Percentiles rank a stretch among this genome's conserved stretches.
Conservation (phyloP, 64 coral and sea anemone genomes). For the Platygyra sinensis region DNA sequence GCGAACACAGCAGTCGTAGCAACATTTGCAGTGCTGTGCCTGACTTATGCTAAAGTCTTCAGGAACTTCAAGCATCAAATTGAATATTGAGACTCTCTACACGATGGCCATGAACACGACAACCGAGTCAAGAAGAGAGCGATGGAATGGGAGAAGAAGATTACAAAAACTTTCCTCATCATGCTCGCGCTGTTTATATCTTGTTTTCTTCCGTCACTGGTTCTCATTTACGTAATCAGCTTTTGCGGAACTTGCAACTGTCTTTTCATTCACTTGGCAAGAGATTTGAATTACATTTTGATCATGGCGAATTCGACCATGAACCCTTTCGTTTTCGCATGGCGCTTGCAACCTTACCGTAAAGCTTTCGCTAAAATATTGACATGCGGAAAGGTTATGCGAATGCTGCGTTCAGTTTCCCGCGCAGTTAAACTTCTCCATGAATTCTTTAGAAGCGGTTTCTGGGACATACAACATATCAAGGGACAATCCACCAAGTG, state of each 20-base stretch:
- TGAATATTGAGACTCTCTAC: background rate
- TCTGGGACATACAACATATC: background rate
- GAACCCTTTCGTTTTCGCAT: constrained; percentile 79
- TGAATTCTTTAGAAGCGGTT: background rate
- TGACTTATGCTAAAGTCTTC: constrained; percentile 50
- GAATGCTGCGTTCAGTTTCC: constrained; percentile 17
- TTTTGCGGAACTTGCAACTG: constrained; percentile 86
- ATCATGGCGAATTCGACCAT: constrained; percentile 78
- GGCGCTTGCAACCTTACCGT: constrained; percentile 35
- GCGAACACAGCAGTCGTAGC: constrained; percentile 81
- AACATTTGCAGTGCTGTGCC: constrained; percentile 59
- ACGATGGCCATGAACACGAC: background rate
- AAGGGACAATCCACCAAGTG: background rate
- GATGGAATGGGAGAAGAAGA: constrained; percentile 57
- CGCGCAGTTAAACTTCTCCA: background rate
- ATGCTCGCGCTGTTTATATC: constrained; percentile 60
- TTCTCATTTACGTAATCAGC: constrained; percentile 87
- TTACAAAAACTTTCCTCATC: constrained; percentile 81
- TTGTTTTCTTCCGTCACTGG: constrained; percentile 73
- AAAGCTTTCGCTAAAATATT: constrained; percentile 37
- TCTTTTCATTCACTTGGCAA: constrained; percentile 81
- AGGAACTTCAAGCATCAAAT: constrained; percentile 30
- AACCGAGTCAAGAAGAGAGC: background rate
- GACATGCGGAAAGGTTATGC: background rate
- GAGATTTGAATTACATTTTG: constrained; percentile 88